These are phyloP conservation scores for Cataglyphis livida DNA, from an alignment of 2,888 invertebrate genomes.

Conservation along the genomic window DNA sequence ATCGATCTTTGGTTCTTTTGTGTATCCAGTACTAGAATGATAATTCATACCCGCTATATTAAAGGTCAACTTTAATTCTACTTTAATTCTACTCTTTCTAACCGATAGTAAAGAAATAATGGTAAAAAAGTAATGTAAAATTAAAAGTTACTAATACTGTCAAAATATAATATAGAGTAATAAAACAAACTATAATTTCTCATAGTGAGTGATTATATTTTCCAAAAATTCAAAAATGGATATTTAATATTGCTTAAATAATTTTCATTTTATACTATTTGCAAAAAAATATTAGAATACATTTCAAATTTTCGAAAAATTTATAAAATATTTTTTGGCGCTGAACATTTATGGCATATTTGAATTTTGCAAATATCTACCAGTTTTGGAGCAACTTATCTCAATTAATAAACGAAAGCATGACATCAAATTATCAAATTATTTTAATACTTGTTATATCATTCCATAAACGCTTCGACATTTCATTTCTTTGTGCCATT, in stretches of 20 bases:
- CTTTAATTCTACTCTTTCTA: background rate
- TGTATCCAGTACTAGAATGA: background rate
- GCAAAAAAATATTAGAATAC: background rate
- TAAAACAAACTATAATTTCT: background rate
- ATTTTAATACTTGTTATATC: background rate
- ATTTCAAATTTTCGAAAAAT: background rate
- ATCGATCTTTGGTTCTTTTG: conserved; percentile 7
- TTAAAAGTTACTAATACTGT: background rate
- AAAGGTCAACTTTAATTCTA: background rate
- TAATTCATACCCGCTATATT: background rate
- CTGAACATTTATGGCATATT: background rate
- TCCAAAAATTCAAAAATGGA: background rate
- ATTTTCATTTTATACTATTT: background rate
- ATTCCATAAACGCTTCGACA: background rate
- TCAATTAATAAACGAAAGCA: background rate
- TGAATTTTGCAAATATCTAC: background rate
- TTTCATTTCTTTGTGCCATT: background rate
- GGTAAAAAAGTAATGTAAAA: background rate
- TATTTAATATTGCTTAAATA: background rate
- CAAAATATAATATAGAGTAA: background rate
- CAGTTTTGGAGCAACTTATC: background rate
- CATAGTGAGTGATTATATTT: background rate
- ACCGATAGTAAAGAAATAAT: background rate
- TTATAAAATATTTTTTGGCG: background rate
- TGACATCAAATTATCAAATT: background rate